Conservation (phyloP, 2,888 invertebrate genomes). For the Crossocerus cetratus region DNA sequence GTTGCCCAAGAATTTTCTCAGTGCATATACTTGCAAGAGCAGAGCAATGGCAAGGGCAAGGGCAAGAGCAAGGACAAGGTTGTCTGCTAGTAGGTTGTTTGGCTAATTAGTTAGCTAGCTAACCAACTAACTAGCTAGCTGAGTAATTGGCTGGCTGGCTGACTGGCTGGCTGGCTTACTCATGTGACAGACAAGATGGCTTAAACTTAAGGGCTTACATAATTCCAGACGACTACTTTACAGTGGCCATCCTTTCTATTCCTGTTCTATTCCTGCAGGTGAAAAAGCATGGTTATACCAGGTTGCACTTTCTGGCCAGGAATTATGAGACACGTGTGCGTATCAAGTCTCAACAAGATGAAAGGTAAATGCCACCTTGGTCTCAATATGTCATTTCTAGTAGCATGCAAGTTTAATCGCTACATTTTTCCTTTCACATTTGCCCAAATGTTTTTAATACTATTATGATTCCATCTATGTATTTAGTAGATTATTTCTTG, state of each 20-base stretch:
- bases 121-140: too few relatives aligned
- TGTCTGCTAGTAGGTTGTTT: too few relatives aligned
- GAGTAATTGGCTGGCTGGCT: too few relatives aligned
- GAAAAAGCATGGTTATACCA: slow-evolving; percentile 68
- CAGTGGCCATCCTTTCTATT: background rate
- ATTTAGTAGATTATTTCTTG: too few relatives aligned
- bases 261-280: slow-evolving; percentile 60
- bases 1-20: too few relatives aligned
- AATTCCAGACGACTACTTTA: slow-evolving; percentile 61
- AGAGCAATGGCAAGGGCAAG: too few relatives aligned
- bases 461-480: too few relatives aligned
- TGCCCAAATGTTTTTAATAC: too few relatives aligned
- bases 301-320: slow-evolving; percentile 63
- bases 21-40: slow-evolving; percentile 51
- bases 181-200: slow-evolving; percentile 74
- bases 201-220: slow-evolving; percentile 68
- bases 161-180: too few relatives aligned
- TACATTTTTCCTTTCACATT: background rate
- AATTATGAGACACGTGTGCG: slow-evolving; percentile 65
- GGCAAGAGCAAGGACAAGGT: slow-evolving; percentile 62
- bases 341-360: slow-evolving; percentile 61
- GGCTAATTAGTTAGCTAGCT: too few relatives aligned
- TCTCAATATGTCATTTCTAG: slow-evolving; percentile 17
- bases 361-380: slow-evolving; percentile 52
- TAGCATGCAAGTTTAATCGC: background rate